Conservation (phyloP, 2,113 vertebrate species). For the Elephas maximus region DNA sequence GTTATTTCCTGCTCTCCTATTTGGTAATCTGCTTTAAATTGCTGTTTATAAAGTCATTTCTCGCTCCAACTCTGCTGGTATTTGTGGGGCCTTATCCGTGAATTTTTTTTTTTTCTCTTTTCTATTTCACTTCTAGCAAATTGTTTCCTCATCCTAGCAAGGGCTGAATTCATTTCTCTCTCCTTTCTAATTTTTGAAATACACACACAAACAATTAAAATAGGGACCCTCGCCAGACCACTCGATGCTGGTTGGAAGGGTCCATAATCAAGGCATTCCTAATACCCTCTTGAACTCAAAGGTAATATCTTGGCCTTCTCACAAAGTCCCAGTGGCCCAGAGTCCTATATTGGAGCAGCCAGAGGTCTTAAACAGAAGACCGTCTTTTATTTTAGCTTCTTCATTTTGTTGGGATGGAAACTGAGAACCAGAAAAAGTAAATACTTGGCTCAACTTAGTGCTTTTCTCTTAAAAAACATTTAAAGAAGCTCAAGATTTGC, state of each 20-base stretch:
- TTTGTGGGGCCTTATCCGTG: accelerated
- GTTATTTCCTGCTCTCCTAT: background rate
- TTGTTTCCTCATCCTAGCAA: background rate
- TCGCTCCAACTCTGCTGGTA: background rate
- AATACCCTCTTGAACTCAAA: background rate
- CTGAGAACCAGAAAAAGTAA: background rate
- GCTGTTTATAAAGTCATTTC: background rate
- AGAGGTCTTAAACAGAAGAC: background rate
- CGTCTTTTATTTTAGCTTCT: background rate
- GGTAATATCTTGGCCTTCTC: background rate
- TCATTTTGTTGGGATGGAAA: background rate
- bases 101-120: background rate
- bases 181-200: background rate
- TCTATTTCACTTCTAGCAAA: background rate
- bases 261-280: background rate
- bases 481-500: background rate
- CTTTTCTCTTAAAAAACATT: conserved; percentile 29
- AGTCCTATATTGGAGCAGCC: background rate
- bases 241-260: background rate
- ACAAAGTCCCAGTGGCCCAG: background rate
- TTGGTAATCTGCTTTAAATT: background rate
- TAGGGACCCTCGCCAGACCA: accelerated
- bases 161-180: background rate
- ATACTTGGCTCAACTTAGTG: background rate
- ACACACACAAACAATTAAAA: background rate